phyloP scores from a whole-genome alignment of 2,113 vertebrate genomes.

The Ailurus styani region DNA sequence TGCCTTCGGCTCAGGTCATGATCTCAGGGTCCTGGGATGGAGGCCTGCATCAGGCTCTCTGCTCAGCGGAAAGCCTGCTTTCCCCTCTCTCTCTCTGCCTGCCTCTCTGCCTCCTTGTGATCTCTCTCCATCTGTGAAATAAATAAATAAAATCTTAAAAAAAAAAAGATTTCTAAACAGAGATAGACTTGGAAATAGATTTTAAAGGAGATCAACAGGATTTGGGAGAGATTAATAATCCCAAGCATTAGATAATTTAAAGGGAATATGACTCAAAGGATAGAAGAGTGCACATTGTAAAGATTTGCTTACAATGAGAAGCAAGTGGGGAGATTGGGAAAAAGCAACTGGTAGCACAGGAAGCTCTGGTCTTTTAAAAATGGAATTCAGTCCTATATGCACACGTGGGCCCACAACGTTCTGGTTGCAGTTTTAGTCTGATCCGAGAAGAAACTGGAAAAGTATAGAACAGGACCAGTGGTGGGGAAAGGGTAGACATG shows the following conservation, averaged over 20 bases:
- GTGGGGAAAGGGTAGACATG: not conserved
- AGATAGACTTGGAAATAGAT: not conserved
- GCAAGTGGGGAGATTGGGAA: not conserved
- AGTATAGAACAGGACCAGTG: not conserved
- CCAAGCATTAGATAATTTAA: not conserved
- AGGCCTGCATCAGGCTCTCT: too few species aligned
- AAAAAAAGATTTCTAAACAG: constrained; percentile 15
- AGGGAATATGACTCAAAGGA: not conserved
- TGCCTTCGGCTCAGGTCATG: too few species aligned
- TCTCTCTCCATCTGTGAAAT: too few species aligned
- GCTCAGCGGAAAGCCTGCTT: too few species aligned
- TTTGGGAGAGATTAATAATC: constrained; percentile 14
- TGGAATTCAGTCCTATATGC: not conserved
- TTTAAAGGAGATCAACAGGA: not conserved
- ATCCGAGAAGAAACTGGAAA: not conserved
- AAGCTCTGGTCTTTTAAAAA: not conserved
- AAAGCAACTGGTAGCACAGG: not conserved
- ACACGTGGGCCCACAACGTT: not conserved
- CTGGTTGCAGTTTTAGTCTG: not conserved
- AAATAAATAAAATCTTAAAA: too few species aligned
- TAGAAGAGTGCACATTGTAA: not conserved
- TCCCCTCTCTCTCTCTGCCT: too few species aligned
- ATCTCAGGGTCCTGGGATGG: too few species aligned
- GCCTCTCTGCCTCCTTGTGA: too few species aligned
- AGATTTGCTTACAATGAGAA: not conserved